Evolutionary conservation across 2,113 vertebrate species (phyloP).

Genomic region (Nesospiza acunhae): DNA sequence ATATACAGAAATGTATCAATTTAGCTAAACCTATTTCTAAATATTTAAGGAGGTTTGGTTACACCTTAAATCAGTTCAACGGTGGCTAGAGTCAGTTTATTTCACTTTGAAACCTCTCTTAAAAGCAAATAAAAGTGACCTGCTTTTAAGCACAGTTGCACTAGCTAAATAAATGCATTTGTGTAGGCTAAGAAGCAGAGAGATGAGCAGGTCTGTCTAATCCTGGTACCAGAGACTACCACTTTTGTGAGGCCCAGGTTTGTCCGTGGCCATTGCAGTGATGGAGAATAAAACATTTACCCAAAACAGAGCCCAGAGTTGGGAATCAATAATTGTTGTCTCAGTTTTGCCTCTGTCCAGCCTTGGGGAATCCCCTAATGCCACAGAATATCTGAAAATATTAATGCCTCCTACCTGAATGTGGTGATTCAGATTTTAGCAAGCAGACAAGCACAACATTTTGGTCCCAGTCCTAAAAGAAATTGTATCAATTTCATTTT

Average conservation of each 20-base stretch:
- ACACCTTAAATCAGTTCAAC: conserved; percentile 34
- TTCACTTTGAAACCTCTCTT: conserved; percentile 14
- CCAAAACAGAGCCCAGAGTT: background rate
- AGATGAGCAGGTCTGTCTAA: background rate
- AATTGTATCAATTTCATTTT: background rate
- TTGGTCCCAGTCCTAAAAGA: background rate
- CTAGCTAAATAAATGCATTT: background rate
- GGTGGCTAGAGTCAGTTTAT: background rate
- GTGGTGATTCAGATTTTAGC: background rate
- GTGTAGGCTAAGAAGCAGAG: background rate
- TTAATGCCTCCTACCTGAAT: background rate
- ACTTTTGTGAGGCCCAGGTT: background rate
- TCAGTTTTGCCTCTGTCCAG: background rate
- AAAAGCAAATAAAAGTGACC: background rate
- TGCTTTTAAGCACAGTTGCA: background rate
- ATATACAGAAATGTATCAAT: conserved; percentile 17
- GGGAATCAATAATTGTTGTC: background rate
- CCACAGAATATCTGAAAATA: background rate
- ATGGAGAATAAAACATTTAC: background rate
- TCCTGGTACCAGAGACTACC: background rate
- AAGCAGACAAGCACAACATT: background rate
- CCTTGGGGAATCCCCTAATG: background rate
- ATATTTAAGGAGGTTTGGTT: conserved; percentile 40
- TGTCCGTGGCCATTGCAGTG: fast-evolving
- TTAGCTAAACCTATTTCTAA: conserved; percentile 51